Conservation (phyloP, 2,797 vertebrate genomes). For the Enteromius radiatus region DNA sequence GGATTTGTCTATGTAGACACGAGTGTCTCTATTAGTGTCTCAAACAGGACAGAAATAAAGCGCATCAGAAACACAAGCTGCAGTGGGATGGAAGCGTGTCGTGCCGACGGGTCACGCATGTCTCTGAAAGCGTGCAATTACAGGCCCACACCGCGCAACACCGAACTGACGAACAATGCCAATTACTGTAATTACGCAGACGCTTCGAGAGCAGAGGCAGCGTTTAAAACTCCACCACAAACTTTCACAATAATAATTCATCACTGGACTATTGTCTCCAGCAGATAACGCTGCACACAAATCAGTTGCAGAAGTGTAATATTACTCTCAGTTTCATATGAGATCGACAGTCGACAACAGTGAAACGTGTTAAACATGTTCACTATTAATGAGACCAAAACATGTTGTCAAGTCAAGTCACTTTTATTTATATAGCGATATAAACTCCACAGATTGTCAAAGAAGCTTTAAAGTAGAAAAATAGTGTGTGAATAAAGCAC, state of each 20-base stretch:
- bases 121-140: slow-evolving; percentile 79
- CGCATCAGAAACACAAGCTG: background rate
- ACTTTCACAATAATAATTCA: slow-evolving; percentile 63
- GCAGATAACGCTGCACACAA: background rate
- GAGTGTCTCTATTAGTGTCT: background rate
- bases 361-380: background rate
- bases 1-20: background rate
- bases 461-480: too few relatives aligned
- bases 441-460: too few relatives aligned
- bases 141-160: slow-evolving; percentile 65
- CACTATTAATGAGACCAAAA: background rate
- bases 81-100: slow-evolving; percentile 65
- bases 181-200: slow-evolving; percentile 82
- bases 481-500: too few relatives aligned
- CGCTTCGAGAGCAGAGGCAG: slow-evolving; percentile 70
- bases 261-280: background rate
- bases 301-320: background rate
- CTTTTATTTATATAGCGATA: too few relatives aligned
- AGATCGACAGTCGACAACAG: background rate
- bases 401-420: background rate
- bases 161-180: slow-evolving; percentile 71
- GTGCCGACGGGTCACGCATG: slow-evolving; percentile 62
- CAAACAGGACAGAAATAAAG: slow-evolving; percentile 43
- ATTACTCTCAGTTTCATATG: background rate
- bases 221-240: slow-evolving; percentile 65